Evolutionary conservation across 2,888 invertebrate genomes (phyloP), one percentile per base, ranked within the genome.

Genomic region (Athalia rosae): DNA sequence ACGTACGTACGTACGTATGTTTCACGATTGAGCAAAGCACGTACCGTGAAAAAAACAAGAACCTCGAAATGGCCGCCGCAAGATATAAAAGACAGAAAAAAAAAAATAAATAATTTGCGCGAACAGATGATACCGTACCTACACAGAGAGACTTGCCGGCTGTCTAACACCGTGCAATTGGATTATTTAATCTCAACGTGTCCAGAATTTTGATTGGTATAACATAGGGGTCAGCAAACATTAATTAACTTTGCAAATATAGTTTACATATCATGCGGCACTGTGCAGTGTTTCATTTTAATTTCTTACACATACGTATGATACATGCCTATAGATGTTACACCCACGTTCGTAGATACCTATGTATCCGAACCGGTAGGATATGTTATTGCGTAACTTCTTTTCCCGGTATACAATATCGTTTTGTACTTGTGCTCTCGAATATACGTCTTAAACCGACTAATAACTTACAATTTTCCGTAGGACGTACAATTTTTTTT

Each of bases 341-440:
- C 28, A 28, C 28, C n/a, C n/a, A n/a, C n/a, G n/a, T n/a, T n/a
- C n/a, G n/a, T n/a, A n/a, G n/a, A n/a, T n/a, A n/a, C n/a, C n/a
- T n/a, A 28, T 28, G 2, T 28, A 28, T 2, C 28, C 28, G 28
- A 28, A 28, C 28, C 2, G 28, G 28, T 28, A 28, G 28, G 28
- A 28, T 28, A 28, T 28, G 28, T 28, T 2, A 2, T 71, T 71
- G 58, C 9, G 71, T 3, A 58, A 9, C 6, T 71, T 71, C 71
- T 58, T 45, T 58, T 71, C 71, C 71, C 56, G 71, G 43, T n/a
- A n/a, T n/a, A n/a, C n/a, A n/a, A n/a, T n/a, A 43, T 45, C 56
- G 58, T 45, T 11, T 56, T 56, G 71, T 56, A 58, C 58, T 71
- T 43, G 28, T 28, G 13, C 45, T 45, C 71, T 71, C 43, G 50